Conservation (phyloP, 1,140 invertebrate species). For the Lysiphlebus fabarum region DNA sequence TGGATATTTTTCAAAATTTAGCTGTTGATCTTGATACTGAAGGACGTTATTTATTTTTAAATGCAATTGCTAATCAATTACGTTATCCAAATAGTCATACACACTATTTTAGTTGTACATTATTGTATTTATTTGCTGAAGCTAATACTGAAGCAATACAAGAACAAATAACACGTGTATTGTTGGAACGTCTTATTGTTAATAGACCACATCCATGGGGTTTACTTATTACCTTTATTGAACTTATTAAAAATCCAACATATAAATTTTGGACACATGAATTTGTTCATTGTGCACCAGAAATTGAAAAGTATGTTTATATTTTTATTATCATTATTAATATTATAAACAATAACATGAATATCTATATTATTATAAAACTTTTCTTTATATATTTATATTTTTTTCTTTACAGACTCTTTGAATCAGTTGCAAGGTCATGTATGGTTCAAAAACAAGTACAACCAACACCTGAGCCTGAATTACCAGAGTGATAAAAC, state of each 20-base stretch:
- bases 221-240: constrained; percentile 96
- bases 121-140: constrained; percentile 96
- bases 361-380: no score
- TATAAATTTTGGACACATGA: constrained; percentile 99
- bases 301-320: constrained; percentile 90
- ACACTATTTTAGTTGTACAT: constrained; percentile 97
- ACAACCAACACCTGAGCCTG: constrained; percentile 58
- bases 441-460: constrained; percentile 83
- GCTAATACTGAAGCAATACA: constrained; percentile 96
- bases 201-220: constrained; percentile 99
- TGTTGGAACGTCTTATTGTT: constrained; percentile 94
- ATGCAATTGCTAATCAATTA: constrained; percentile 97
- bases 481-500: constrained; percentile 62
- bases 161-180: constrained; percentile 85
- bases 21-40: constrained; percentile 97
- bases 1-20: constrained; percentile 99
- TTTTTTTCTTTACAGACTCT: constrained; percentile 64
- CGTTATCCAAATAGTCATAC: constrained; percentile 99
- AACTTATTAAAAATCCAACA: constrained; percentile 97
- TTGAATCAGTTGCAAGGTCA: constrained; percentile 90
- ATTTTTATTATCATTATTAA: constrained; percentile 29
- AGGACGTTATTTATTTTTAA: constrained; percentile 94
- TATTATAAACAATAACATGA: no score
- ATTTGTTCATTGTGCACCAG: constrained; percentile 97
- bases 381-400: no score